These are phyloP conservation scores for Euglossa dilemma DNA, from an alignment of 1,140 invertebrate genomes.

Conservation along the genomic window DNA sequence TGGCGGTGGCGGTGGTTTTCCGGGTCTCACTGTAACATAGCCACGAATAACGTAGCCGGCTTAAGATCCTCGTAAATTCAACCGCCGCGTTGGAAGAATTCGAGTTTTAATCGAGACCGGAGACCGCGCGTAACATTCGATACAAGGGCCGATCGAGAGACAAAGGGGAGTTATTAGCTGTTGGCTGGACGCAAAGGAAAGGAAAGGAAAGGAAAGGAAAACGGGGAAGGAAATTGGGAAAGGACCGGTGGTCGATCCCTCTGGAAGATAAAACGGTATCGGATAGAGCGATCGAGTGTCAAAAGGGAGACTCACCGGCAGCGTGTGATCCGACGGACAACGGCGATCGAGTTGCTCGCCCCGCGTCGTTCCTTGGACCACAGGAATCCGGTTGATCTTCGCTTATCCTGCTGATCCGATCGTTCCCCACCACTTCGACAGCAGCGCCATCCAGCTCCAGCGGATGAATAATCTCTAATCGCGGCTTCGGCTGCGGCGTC, in stretches of 20 bases:
- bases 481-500: slow-evolving; percentile 85
- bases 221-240: neutral
- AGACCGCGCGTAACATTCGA: too few relatives aligned
- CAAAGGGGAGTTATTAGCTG: neutral
- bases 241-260: neutral
- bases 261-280: neutral
- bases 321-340: slow-evolving; percentile 54
- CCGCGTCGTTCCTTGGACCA: slow-evolving; percentile 70
- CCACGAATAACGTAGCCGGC: neutral
- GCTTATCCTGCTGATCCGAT: slow-evolving; percentile 80
- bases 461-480: slow-evolving; percentile 94
- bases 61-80: neutral
- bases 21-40: slow-evolving; percentile 80
- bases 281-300: neutral
- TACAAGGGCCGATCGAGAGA: neutral
- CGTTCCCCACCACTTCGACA: slow-evolving; percentile 89
- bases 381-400: slow-evolving; percentile 77
- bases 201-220: too few relatives aligned
- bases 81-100: neutral
- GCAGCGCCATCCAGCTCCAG: slow-evolving; percentile 90
- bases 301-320: slow-evolving; percentile 63
- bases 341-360: slow-evolving; percentile 37
- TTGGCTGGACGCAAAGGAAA: too few relatives aligned
- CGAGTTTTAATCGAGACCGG: neutral
- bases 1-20: slow-evolving; percentile 85